Evolutionary conservation across 2,113 vertebrate species (phyloP).

Genomic region (Felis catus): F.catus_Fca126_mat1.0 CM031411.1:12570001-12570500

Average conservation of each 20-base stretch:
- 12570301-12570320: background rate
- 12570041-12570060: background rate
- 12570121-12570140: background rate
- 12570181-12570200: background rate
- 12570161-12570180: background rate
- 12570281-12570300: background rate
- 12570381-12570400: background rate
- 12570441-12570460: background rate
- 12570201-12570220: background rate
- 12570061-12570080: background rate
- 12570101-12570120: background rate
- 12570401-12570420: background rate
- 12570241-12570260: background rate
- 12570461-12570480: slow-evolving; percentile 15
- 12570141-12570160: background rate
- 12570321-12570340: background rate
- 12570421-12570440: background rate
- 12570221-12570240: background rate
- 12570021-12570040: background rate
- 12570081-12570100: background rate
- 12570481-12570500: background rate
- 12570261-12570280: background rate
- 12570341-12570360: background rate
- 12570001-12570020: background rate
- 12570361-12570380: background rate